Base-by-base conservation (phyloP, 37 sponge, comb jelly and placozoan genomes). In the Ephydatia muelleri region DNA sequence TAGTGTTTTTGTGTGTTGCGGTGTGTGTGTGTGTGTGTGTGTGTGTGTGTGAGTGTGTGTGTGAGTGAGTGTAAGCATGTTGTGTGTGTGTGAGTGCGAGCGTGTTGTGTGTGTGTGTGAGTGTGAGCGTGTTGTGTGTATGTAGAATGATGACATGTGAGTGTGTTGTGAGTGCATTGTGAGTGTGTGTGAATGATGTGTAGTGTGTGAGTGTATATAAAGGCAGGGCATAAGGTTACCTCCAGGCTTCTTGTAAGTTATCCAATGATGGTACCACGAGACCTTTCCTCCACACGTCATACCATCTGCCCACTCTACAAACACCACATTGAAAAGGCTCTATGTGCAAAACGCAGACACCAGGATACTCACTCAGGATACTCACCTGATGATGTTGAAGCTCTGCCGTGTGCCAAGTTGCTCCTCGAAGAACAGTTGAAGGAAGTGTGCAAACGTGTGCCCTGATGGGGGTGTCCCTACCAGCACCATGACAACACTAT, bases 331-430 rank as follows among this genome's bases (percentile, higher is more conserved):
- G 6, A 43, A 43, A 43, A 43, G 43, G 43, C 6, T 3, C 6
- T 3, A 43, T 43, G 43, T 6, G 6, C 6, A 43, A 43, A n/a
- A n/a, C n/a, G n/a, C n/a, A n/a, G n/a, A n/a, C n/a, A n/a, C n/a
- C n/a, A n/a, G n/a, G n/a, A n/a, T n/a, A n/a, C n/a, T n/a, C n/a
- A n/a, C n/a, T n/a, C n/a, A n/a, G 38, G 0, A 57, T 23, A 26
- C 37, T 26, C 30, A 87, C 87, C 87, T 75, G 49, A 81, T 22
- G 23, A 87, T 35, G 75, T 87, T 87, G 82, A 87, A 87, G 11
- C 64, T 69, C 25, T 75, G 48, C 25, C 80, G 75, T 67, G 75
- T 72, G 27, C 49, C 67, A 25, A 87, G 68, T 49, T 81, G 76
- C 30, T 80, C 38, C 76, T 87, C 82, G 13, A 87, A 76, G 19